A percentile compares a stretch with the other conserved stretches of the same genome.
phyloP scores from a whole-genome alignment of 2,797 vertebrate species.

The Pampus argenteus region DNA sequence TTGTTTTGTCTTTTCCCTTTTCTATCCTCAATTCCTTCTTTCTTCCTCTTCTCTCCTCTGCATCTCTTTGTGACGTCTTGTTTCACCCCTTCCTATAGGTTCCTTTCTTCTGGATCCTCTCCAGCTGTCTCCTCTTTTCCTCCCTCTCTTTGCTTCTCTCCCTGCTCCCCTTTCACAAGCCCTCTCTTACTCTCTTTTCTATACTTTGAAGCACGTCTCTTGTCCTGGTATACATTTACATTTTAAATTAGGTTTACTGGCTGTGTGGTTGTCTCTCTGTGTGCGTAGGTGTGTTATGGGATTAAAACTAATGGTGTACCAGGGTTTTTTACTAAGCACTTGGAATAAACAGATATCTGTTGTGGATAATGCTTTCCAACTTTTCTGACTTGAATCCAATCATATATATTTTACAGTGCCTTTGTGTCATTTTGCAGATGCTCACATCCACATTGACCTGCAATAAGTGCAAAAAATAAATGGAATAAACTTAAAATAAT shows the following conservation, averaged over 20 bases:
- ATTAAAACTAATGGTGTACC: slow-evolving; percentile 65
- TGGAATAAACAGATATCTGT: slow-evolving; percentile 64
- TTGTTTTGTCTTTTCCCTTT: background rate
- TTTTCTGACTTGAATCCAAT: slow-evolving; percentile 57
- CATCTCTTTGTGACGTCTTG: slow-evolving; percentile 25
- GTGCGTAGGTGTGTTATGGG: slow-evolving; percentile 55
- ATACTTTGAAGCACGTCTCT: slow-evolving; percentile 42
- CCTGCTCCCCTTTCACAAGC: slow-evolving; percentile 5
- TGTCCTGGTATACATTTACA: slow-evolving; percentile 74
- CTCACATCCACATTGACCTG: slow-evolving; percentile 36
- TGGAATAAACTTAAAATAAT: slow-evolving; percentile 48
- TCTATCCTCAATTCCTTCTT: slow-evolving; percentile 6
- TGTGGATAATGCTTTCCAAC: slow-evolving; percentile 60
- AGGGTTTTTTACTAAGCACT: slow-evolving; percentile 58
- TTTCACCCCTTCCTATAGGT: slow-evolving; percentile 25
- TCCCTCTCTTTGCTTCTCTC: slow-evolving; percentile 1
- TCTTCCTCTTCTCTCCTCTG: slow-evolving; percentile 21
- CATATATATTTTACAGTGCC: slow-evolving; percentile 46
- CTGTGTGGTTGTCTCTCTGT: slow-evolving; percentile 24
- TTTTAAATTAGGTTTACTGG: slow-evolving; percentile 71
- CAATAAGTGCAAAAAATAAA: slow-evolving; percentile 32
- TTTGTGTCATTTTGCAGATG: slow-evolving; percentile 59
- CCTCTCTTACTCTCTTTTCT: slow-evolving; percentile 20
- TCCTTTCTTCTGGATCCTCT: slow-evolving; percentile 25
- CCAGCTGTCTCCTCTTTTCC: background rate